Conservation (phyloP, 2,113 vertebrate genomes). For the Microtus oregoni region DNA sequence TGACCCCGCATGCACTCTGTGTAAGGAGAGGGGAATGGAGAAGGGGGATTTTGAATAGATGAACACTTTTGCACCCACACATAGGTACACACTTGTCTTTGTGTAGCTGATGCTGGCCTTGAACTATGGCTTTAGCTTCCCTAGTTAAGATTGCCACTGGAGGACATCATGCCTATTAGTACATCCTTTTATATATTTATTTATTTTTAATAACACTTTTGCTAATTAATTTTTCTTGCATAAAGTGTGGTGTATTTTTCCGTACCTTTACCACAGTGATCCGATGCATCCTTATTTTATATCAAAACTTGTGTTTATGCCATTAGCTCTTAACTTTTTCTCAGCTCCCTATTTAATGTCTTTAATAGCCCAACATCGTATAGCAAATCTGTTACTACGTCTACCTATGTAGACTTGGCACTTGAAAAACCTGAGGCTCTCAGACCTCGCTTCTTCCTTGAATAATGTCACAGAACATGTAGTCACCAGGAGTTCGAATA, state of each 20-base stretch:
- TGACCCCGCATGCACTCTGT: neutral
- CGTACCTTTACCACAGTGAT: neutral
- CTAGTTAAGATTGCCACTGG: neutral
- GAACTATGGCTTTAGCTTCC: neutral
- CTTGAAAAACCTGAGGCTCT: neutral
- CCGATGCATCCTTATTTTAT: slow-evolving; percentile 11
- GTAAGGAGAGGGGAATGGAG: no score
- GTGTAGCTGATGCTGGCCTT: neutral
- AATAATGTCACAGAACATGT: neutral
- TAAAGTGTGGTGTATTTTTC: neutral
- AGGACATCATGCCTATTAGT: neutral
- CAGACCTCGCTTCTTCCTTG: neutral
- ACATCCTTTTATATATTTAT: neutral
- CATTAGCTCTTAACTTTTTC: neutral
- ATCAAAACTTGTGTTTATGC: neutral
- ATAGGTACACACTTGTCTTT: neutral
- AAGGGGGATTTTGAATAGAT: neutral
- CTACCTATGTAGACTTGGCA: neutral
- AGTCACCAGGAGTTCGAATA: neutral
- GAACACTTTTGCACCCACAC: neutral
- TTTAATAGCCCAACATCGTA: neutral
- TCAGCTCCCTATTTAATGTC: slow-evolving; percentile 10
- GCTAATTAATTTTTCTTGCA: slow-evolving; percentile 16
- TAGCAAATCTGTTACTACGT: neutral
- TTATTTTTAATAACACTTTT: neutral